Percentiles rank a stretch among this genome's conserved stretches.
These are phyloP conservation scores for Drosophila niveifrons DNA, from an alignment of 2,888 invertebrate species.

Conservation along the genomic window DNA sequence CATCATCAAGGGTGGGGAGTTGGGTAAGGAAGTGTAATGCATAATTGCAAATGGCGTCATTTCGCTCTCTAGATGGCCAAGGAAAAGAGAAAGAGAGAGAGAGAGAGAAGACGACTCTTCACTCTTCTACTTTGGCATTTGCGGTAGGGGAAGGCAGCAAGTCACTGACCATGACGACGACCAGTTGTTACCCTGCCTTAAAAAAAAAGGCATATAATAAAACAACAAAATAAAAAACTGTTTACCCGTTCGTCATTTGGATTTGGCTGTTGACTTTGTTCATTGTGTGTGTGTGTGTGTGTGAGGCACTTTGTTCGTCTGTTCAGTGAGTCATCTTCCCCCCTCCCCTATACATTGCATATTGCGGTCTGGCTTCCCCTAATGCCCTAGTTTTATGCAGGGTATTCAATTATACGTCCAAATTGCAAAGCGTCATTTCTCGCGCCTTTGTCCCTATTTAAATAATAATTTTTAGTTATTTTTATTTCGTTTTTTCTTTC, in stretches of 20 bases:
- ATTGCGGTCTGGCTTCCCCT: background rate
- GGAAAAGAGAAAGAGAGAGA: background rate
- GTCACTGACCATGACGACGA: slow-evolving; percentile 15
- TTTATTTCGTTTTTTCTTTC: background rate
- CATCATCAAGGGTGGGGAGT: background rate
- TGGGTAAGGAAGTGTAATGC: slow-evolving; percentile 17
- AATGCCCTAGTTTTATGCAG: background rate
- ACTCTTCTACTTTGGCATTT: background rate
- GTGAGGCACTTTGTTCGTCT: background rate
- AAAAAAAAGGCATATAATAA: background rate
- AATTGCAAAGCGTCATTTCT: background rate
- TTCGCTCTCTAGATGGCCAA: background rate
- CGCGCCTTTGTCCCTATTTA: background rate
- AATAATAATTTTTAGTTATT: background rate
- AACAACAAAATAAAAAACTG: background rate
- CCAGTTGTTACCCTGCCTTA: slow-evolving; percentile 2
- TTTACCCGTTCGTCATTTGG: slow-evolving; percentile 2
- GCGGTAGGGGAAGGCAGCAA: background rate
- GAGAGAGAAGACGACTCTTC: background rate
- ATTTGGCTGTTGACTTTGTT: background rate
- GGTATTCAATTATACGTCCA: background rate
- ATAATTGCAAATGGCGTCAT: slow-evolving; percentile 32
- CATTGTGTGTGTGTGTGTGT: background rate
- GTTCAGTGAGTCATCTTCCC: background rate
- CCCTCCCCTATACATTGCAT: background rate